Evolutionary conservation across 2,113 vertebrate species (phyloP), one percentile per base, ranked within the genome.

Genomic region (Mesocricetus auratus): DNA sequence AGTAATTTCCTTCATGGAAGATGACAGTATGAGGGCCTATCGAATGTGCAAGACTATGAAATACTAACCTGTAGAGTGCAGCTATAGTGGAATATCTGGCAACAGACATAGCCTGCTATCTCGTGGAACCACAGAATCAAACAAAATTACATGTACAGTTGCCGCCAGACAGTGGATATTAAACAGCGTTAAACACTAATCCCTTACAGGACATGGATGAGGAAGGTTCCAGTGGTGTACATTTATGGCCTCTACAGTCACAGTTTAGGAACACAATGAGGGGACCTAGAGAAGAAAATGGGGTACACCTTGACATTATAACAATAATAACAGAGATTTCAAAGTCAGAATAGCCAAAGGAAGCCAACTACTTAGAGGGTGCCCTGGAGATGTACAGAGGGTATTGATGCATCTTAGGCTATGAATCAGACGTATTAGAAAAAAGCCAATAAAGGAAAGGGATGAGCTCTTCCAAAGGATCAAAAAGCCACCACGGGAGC

Each of bases 41-140:
- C 6, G 89, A 58, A n/a, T 31, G 24, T 79, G 64, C 7, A 89
- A 58, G 56, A 71, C 13, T 79, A 90, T 91, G 47, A 75, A 71
- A 81, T 53, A 53, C 24, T 77, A 60, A 68, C 77, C 64, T 92
- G 58, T 56, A 33, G 53, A 93, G 86, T 81, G 39, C 87, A 78
- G 62, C 42, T 39, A 64, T 71, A 47, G 33, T 66, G 15, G 36
- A 83, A 3, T 92, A 64, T 78, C 24, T 17, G 24, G 62, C 15
- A 58, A 22, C 26, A 94, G 31, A 89, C 33, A 74, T 8, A n/a
- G 7, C 7, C 4, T 89, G 33, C 31, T 83, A 6, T 56, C 3
- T 87, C 17, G 92, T 82, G 86, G 36, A 75, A 66, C 4, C 39
- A 4, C 75, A 56, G 66, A 81, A n/a, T 1, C n/a, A 24, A 29